Base-by-base conservation (phyloP, 2,113 vertebrate species). In the Ochotona curzoniae region DNA sequence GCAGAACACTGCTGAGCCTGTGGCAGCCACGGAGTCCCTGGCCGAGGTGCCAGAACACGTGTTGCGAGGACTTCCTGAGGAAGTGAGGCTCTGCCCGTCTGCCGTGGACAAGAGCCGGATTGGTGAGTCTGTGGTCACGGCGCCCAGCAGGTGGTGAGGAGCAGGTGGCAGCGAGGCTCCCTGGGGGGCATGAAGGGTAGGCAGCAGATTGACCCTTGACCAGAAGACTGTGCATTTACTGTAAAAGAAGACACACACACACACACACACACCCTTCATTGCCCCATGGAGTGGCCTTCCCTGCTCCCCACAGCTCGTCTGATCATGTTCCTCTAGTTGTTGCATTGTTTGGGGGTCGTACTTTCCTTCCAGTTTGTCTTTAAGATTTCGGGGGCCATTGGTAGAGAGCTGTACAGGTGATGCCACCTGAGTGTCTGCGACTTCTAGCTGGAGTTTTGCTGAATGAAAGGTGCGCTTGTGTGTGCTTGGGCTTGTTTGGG, bases 51-150 rank as follows among this genome's bases (percentile, higher is more conserved):
- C 98, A 66, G 98, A 98, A n/a, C 98, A 98, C 0, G 97, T 98
- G 54, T 95, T 98, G 3, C 96, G 98, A 93, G 98, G 98, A 30
- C 98, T 98, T 97, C 98, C 98, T 0, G 98, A 98, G 96, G 98
- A 98, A 0, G 98, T 98, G 83, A 98, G 96, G 92, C 98, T 98
- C 78, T 97, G 97, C 71, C 98, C 98, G 0, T 98, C 98, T 81
- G 98, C 98, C 47, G 98, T 98, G 7, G 98, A 98, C 97, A 98
- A 98, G 96, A 97, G 97, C 54, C 97, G 98, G 30, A 97, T 98
- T 2, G 98, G 98, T 98, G 96, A 97, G 98, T 97, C 18, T 5
- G 0, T 25, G 25, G 26, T 47, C 93, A 9, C 9, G 70, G 83
- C 47, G 15, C 54, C 14, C 35, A 67, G 49, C 11, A 1, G 61